Conservation (phyloP, 2,888 invertebrate species). For the Euplagia quadripunctaria region DNA sequence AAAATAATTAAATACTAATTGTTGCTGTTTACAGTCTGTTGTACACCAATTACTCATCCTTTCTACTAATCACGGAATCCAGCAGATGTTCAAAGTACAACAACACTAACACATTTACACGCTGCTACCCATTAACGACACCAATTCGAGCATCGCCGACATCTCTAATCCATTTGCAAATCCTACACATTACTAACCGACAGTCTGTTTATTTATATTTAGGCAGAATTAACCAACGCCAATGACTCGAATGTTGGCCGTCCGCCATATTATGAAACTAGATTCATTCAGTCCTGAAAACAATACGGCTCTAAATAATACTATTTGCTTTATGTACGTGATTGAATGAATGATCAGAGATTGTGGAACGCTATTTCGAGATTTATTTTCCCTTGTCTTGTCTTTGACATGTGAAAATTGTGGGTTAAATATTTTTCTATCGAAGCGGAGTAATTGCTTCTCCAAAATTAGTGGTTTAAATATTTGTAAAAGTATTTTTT, state of each 20-base stretch:
- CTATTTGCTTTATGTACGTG: neutral
- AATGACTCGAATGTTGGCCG: neutral
- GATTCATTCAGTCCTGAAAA: neutral
- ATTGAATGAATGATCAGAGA: neutral
- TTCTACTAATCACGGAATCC: neutral
- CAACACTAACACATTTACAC: neutral
- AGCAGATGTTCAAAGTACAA: neutral
- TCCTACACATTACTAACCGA: slow-evolving; percentile 27
- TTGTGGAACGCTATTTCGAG: neutral
- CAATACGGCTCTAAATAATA: neutral
- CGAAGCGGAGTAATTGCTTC: neutral
- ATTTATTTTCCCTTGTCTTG: neutral
- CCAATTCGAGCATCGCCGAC: neutral
- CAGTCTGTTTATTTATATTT: slow-evolving; percentile 42
- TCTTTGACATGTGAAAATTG: neutral
- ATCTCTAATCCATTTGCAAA: slow-evolving; percentile 41
- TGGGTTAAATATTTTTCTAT: neutral
- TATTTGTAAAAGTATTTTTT: too few relatives aligned
- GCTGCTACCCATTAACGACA: neutral
- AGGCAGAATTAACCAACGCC: slow-evolving; percentile 8
- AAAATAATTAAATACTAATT: slow-evolving; percentile 2
- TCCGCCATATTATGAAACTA: slow-evolving; percentile 6
- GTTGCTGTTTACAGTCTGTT: neutral
- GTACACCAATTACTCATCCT: slow-evolving; percentile 1
- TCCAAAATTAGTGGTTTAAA: neutral